Base-by-base conservation (phyloP, 2,797 vertebrate species). In the Epinephelus awoara region DNA sequence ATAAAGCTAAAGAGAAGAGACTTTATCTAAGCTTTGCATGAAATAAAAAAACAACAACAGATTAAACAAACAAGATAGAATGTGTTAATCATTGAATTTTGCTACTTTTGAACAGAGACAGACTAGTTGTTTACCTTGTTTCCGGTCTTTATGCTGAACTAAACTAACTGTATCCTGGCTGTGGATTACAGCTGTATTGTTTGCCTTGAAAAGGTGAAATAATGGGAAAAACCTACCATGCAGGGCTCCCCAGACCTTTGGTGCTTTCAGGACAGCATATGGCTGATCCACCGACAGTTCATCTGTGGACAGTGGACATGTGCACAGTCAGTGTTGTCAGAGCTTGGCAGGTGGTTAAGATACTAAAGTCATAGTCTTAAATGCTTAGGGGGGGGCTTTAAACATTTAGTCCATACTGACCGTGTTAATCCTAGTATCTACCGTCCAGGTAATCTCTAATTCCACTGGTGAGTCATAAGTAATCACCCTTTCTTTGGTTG, bases 161-260 rank as follows among this genome's bases (percentile, higher is more conserved):
- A 25, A 46, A 9, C 40, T 25, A 62, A 62, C 5, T 0, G 13
- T 61, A 13, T 23, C 38, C 6, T 15, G 21, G 40, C n/a, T 46
- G 21, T 56, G 27, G 54, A 29, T 56, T 10, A 56, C 15, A 18
- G 54, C 8, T 25, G 3, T 3, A 49, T 49, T 49, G 44, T 75
- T 40, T 44, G 1, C 19, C 65, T 17, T 58, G 6, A 54, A 27
- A 12, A 11, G 29, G 4, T 64, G n/a, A 7, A 47, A 72, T 21
- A 63, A 63, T 11, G 49, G 2, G 10, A 64, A 4, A 73, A 46
- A 11, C 82, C 87, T 94, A 99, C 98, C 98, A 87, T 96, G 96
- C 85, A 99, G 92, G 42, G 96, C 97, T 87, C 98, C 98, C 98
- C 98, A 99, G 18, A 99, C 96, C 62, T 91, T 96, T 2, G 92